Base-by-base conservation (phyloP, 2,797 vertebrate species). In the Morus bassanus region DNA sequence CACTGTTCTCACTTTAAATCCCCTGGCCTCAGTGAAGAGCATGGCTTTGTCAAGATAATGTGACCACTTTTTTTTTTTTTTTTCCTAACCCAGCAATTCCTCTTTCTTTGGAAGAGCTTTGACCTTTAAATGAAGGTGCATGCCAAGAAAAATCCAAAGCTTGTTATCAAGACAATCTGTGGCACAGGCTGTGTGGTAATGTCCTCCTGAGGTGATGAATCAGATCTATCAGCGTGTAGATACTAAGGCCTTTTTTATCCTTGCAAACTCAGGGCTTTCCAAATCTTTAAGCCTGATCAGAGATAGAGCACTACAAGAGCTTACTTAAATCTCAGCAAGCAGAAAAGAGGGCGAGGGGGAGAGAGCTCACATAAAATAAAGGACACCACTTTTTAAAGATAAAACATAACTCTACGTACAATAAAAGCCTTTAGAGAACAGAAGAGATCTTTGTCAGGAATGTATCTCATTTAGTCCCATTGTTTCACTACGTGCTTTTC, bases 271-370 rank as follows among this genome's bases (percentile, higher is more conserved):
- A 91, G 93, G 91, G 95, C 93, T 98, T 97, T 97, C 96, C 93
- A 97, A 95, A 96, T 97, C 97, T 97, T 97, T 94, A 96, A 96
- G 93, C 94, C 94, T 95, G 97, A 98, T 98, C 96, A 97, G 95
- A 97, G 96, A 95, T 87, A 97, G 88, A 94, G 83, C 45, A 59
- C 95, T 79, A 94, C 96, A 97, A 97, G 95, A 94, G 95, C 94
- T 48, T 82, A 89, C 95, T 98, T 97, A 98, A 97, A 98, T 97
- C 96, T 96, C 97, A 97, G 97, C 95, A 74, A 97, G 96, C 28
- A 54, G 68, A 92, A 91, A 82, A 96, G 73, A 87, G 18, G 43
- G 53, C 4, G 33, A 97, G 88, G 78, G 73, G 45, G 28, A 92
- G 83, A 76, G 63, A 91, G 91, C 46, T 88, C 28, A 89, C 94